Conservation (phyloP, 37 sponge, comb jelly and placozoan species). For the Agelas oroides region DNA sequence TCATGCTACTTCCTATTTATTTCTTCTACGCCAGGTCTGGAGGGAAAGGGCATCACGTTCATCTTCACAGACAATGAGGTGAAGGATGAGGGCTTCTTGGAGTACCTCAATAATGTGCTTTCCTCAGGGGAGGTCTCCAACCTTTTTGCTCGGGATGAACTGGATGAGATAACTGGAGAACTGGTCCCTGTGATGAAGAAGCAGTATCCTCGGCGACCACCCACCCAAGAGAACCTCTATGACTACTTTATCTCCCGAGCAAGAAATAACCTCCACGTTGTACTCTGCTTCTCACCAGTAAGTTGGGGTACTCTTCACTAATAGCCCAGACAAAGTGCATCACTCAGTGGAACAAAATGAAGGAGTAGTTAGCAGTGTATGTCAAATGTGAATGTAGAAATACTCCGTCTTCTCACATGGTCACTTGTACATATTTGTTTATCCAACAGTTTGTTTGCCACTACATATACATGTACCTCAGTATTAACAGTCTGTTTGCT, state of each 20-base stretch:
- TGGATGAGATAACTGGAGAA: constrained; percentile 96
- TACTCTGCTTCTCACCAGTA: constrained; percentile 99
- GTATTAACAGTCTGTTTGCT: too few species aligned
- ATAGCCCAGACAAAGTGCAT: not conserved
- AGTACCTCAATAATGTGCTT: constrained; percentile 98
- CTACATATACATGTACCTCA: too few species aligned
- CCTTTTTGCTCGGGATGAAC: constrained; percentile 97
- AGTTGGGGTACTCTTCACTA: not conserved
- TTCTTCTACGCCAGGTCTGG: constrained; percentile 65
- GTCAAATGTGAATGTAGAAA: too few species aligned
- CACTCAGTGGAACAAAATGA: not conserved
- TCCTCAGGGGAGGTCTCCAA: constrained; percentile 98
- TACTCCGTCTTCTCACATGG: too few species aligned
- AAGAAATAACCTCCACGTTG: constrained; percentile 96
- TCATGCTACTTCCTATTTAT: too few species aligned
- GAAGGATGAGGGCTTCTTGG: constrained; percentile 98
- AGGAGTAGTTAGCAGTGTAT: too few species aligned
- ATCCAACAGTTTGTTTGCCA: too few species aligned
- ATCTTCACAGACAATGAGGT: constrained; percentile 95
- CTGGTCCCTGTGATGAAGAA: constrained; percentile 97
- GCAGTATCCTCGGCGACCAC: constrained; percentile 90
- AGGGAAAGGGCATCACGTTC: constrained; percentile 92
- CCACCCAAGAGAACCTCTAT: constrained; percentile 97
- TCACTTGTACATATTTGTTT: too few species aligned
- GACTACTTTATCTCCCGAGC: constrained; percentile 96